Conservation (phyloP, 2,888 invertebrate genomes). For the Caenorhabditis uteleia region DNA sequence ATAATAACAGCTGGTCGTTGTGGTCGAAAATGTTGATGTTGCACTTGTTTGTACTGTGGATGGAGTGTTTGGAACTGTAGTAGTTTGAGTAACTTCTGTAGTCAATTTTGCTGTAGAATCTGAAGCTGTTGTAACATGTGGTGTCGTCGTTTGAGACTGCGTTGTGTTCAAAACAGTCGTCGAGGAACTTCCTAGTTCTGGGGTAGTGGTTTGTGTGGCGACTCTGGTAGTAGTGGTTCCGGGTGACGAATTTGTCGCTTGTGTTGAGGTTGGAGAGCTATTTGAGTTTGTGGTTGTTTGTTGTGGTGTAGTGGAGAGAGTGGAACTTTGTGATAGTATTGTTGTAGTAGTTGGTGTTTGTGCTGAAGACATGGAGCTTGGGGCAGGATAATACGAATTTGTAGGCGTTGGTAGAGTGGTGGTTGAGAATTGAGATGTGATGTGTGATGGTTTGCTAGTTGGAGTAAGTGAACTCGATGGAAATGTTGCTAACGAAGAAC, state of each 20-base stretch:
- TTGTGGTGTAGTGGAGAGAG: neutral
- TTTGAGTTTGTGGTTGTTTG: neutral
- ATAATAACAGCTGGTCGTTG: neutral
- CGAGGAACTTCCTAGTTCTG: neutral
- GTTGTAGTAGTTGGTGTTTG: neutral
- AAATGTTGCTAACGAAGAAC: too few relatives aligned
- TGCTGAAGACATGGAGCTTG: too few relatives aligned
- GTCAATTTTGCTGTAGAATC: neutral
- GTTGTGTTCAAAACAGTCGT: neutral
- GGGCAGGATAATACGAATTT: neutral
- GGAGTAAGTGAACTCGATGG: too few relatives aligned
- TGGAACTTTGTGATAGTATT: neutral
- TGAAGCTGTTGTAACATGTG: neutral
- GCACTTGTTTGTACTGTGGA: neutral
- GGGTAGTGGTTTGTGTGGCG: neutral
- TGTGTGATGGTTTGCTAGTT: neutral
- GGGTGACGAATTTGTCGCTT: neutral
- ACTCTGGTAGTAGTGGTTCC: neutral
- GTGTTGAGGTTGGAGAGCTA: neutral
- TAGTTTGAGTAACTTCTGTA: neutral
- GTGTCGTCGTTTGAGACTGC: neutral
- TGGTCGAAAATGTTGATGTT: neutral
- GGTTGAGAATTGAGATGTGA: neutral
- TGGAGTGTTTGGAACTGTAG: neutral
- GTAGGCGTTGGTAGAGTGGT: neutral